These are phyloP conservation scores for Synanthedon tipuliformis DNA, from an alignment of 2,888 invertebrate species.

Conservation along the genomic window DNA sequence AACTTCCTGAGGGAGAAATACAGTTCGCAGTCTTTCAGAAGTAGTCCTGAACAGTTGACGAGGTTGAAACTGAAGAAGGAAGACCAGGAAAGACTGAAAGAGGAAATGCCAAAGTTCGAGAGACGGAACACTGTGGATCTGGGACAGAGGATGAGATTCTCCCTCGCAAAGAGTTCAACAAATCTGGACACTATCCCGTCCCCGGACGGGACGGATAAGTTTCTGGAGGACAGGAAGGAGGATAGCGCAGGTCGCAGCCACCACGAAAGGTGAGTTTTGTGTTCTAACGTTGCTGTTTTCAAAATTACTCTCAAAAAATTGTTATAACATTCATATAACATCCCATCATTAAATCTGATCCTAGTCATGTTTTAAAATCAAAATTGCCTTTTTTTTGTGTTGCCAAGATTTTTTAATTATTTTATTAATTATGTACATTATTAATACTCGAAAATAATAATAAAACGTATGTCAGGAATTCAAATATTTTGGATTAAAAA, in stretches of 20 bases:
- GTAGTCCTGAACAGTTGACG: slow-evolving; percentile 67
- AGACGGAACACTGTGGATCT: slow-evolving; percentile 60
- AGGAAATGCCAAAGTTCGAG: slow-evolving; percentile 48
- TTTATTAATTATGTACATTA: too few relatives aligned
- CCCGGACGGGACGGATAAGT: slow-evolving; percentile 27
- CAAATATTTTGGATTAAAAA: too few relatives aligned
- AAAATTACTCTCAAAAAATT: too few relatives aligned
- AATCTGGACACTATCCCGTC: slow-evolving; percentile 48
- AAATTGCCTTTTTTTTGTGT: neutral
- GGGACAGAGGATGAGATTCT: slow-evolving; percentile 55
- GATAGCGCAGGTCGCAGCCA: slow-evolving; percentile 9
- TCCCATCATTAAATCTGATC: slow-evolving; percentile 1
- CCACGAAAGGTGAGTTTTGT: slow-evolving; percentile 25
- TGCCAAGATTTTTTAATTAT: too few relatives aligned
- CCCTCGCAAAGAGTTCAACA: slow-evolving; percentile 47
- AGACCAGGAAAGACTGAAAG: slow-evolving; percentile 30
- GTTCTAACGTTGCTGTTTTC: too few relatives aligned
- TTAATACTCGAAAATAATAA: too few relatives aligned
- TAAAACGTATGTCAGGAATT: too few relatives aligned
- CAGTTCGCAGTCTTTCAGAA: slow-evolving; percentile 83
- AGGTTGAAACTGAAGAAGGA: slow-evolving; percentile 50
- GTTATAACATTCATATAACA: neutral
- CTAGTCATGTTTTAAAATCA: too few relatives aligned
- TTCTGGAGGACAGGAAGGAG: slow-evolving; percentile 7
- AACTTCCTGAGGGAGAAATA: slow-evolving; percentile 88